A percentile compares a stretch with the other conserved stretches of the same genome.
These are phyloP conservation scores for Rapana venosa DNA, from an alignment of 2,888 invertebrate species.

Conservation along the genomic window DNA sequence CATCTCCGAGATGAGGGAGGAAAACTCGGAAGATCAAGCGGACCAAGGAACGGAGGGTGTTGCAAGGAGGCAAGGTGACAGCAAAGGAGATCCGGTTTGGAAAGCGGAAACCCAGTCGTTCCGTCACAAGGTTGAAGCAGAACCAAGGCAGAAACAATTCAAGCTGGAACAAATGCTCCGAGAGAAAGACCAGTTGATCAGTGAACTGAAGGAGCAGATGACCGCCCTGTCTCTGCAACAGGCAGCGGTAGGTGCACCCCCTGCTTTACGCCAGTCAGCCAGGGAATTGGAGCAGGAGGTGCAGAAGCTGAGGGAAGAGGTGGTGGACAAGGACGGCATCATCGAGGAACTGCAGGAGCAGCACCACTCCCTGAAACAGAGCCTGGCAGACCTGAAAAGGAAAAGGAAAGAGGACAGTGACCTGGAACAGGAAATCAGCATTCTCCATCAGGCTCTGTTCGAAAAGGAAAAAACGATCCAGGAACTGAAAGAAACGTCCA, in stretches of 20 bases:
- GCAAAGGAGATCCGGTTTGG: neutral
- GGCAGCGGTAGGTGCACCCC: neutral
- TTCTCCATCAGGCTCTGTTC: conserved; percentile 20
- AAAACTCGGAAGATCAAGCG: neutral
- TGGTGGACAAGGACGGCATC: conserved; percentile 37
- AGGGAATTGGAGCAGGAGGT: conserved; percentile 39
- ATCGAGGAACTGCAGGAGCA: conserved; percentile 35
- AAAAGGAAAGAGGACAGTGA: conserved; percentile 26
- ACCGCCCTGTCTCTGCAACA: conserved; percentile 12
- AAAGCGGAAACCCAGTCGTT: neutral
- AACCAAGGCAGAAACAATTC: neutral
- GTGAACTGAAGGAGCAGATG: conserved; percentile 29
- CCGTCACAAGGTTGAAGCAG: conserved; percentile 19
- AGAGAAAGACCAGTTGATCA: conserved; percentile 27
- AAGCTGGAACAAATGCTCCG: conserved; percentile 23
- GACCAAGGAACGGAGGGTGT: neutral
- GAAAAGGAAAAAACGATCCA: conserved; percentile 26
- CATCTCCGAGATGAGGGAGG: conserved; percentile 33
- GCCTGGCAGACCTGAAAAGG: conserved; percentile 9
- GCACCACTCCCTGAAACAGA: neutral
- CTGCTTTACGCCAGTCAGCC: neutral
- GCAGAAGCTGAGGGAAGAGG: conserved; percentile 41
- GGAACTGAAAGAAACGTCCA: conserved; percentile 16
- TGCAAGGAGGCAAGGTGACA: neutral
- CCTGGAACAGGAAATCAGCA: conserved; percentile 17